Base-by-base conservation (phyloP, 2,797 vertebrate genomes). In the Sparus aurata region DNA sequence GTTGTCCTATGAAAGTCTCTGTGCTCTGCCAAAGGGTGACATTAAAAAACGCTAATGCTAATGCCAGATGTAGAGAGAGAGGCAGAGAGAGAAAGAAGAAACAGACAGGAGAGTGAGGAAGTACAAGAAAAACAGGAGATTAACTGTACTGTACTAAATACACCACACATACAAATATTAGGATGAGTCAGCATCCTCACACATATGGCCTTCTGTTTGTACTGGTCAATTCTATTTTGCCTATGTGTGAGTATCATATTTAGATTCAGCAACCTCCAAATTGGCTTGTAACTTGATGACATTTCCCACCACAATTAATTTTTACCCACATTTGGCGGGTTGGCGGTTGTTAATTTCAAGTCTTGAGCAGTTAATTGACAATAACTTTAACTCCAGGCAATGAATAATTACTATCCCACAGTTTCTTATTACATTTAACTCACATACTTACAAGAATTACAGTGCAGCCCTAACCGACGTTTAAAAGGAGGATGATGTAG, bases 341-440 rank as follows among this genome's bases (percentile, higher is more conserved):
- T 84, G 81, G 86, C 65, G 45, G 79, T 74, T 86, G 87, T 88
- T 87, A 85, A 91, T 89, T 89, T 90, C 71, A 83, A 82, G 84
- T 90, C 82, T 79, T 75, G 58, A 83, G 80, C 82, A 80, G 79
- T 87, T 90, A 91, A 90, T 80, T 86, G 85, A 88, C 87, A 89
- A 93, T 83, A 93, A 90, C 85, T 87, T 91, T 91, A 83, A 91
- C 88, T 87, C 85, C 87, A 85, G 82, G 88, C 87, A 76, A 87
- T 89, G 79, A 88, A 87, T 90, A 90, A 92, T 90, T 90, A 90
- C 79, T 49, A 84, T 87, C 74, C 70, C 20, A 73, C 70, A 88
- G 80, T 88, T 82, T 90, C 75, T 64, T 67, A 79, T 87, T 83
- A 84, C 69, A 90, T 84, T 85, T 72, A 88, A 75, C 83, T 76